A percentile compares a stretch with the other conserved stretches of the same genome.
Evolutionary conservation across 2,888 invertebrate genomes (phyloP).

Genomic region (Halictus ligatus): DNA sequence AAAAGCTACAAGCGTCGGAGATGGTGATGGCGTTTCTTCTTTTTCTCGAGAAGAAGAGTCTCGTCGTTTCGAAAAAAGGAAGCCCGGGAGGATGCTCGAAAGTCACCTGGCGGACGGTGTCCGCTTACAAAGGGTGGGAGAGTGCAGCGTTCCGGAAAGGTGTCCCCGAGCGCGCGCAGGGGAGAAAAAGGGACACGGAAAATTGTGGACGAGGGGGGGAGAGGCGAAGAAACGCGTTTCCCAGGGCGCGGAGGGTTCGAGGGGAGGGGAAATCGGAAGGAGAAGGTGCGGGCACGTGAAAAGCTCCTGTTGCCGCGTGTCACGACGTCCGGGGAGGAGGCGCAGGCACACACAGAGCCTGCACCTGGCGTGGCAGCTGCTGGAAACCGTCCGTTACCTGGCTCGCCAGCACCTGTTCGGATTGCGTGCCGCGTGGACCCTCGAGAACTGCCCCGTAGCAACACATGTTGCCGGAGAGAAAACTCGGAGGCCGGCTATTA

Average conservation of each 20-base stretch:
- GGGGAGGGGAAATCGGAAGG: slow-evolving; percentile 34
- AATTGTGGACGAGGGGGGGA: slow-evolving; percentile 1
- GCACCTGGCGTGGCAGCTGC: slow-evolving; percentile 83
- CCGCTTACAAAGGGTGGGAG: background rate
- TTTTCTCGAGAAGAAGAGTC: too few species aligned
- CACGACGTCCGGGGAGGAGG: slow-evolving; percentile 44
- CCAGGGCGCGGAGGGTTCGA: background rate
- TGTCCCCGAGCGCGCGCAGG: background rate
- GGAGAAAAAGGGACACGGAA: background rate
- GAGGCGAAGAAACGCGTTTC: background rate
- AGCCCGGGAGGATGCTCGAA: background rate
- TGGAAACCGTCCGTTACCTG: slow-evolving; percentile 80
- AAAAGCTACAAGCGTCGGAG: too few species aligned
- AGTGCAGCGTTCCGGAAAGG: background rate
- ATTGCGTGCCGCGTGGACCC: slow-evolving; percentile 77
- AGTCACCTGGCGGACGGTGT: slow-evolving; percentile 8
- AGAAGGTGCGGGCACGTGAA: slow-evolving; percentile 56
- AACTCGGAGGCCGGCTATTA: slow-evolving; percentile 25
- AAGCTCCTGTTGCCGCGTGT: slow-evolving; percentile 59
- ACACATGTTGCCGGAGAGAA: slow-evolving; percentile 72
- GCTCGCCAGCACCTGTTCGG: slow-evolving; percentile 80
- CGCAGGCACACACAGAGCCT: slow-evolving; percentile 54
- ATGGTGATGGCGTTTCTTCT: too few species aligned
- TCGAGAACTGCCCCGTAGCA: slow-evolving; percentile 78
- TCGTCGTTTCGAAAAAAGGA: too few species aligned